phyloP scores from a whole-genome alignment of 2,113 vertebrate genomes.

The Spea bombifrons region DNA sequence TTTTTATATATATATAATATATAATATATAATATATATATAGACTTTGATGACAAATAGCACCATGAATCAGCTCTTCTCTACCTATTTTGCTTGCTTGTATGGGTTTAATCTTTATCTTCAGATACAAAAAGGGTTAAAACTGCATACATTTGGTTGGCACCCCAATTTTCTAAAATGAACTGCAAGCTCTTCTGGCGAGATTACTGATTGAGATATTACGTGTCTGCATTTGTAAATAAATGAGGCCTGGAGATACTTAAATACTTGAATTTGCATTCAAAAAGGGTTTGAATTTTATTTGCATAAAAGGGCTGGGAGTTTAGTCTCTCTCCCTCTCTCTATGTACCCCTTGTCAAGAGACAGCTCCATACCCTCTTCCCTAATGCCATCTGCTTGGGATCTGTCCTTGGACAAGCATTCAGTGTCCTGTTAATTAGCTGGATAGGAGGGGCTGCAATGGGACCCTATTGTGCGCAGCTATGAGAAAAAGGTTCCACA shows the following conservation, averaged over 20 bases:
- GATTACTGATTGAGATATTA: slow-evolving; percentile 14
- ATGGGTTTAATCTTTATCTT: no score
- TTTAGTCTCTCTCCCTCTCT: slow-evolving; percentile 28
- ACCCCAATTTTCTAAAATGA: neutral
- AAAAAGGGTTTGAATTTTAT: slow-evolving; percentile 32
- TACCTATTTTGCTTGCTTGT: no score
- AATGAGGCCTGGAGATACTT: slow-evolving; percentile 26
- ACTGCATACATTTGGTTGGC: neutral
- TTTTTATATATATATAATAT: no score
- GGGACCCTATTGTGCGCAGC: slow-evolving; percentile 56
- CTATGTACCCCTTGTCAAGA: slow-evolving; percentile 31
- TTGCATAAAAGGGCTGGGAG: slow-evolving; percentile 43
- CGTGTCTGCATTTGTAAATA: slow-evolving; percentile 14
- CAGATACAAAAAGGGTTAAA: neutral
- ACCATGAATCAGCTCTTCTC: no score
- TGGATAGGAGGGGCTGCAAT: slow-evolving; percentile 52
- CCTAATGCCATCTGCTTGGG: slow-evolving; percentile 42
- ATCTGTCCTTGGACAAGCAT: slow-evolving; percentile 49
- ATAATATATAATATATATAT: no score
- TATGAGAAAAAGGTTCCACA: slow-evolving; percentile 59
- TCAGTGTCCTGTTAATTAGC: slow-evolving; percentile 56
- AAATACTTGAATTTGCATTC: slow-evolving; percentile 35
- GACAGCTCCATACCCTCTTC: slow-evolving; percentile 40
- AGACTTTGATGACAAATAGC: no score
- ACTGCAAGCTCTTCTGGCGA: slow-evolving; percentile 24